Evolutionary conservation across 2,888 invertebrate species (phyloP).

Genomic region (Hyposoter dolosus): DNA sequence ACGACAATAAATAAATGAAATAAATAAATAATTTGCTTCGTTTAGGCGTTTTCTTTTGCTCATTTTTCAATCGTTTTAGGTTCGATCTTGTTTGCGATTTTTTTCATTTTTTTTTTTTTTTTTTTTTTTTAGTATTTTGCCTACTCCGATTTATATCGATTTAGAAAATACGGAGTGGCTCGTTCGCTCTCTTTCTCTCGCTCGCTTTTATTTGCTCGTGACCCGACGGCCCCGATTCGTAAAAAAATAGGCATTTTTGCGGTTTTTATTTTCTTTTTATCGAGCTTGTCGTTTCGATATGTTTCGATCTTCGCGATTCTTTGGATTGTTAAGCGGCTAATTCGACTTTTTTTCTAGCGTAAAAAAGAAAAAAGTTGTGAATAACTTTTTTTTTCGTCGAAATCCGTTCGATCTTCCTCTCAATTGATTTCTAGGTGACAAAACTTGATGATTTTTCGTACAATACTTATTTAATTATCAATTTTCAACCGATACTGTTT

Average conservation of each 20-base stretch:
- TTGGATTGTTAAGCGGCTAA: slow-evolving; percentile 43
- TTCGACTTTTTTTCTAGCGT: slow-evolving; percentile 49
- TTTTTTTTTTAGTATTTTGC: slow-evolving; percentile 12
- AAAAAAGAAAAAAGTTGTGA: slow-evolving; percentile 56
- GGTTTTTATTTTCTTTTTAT: slow-evolving; percentile 1
- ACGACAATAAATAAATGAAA: slow-evolving; percentile 84
- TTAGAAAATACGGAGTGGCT: slow-evolving; percentile 74
- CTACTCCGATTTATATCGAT: slow-evolving; percentile 73
- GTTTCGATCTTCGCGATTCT: slow-evolving; percentile 62
- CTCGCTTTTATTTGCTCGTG: slow-evolving; percentile 68
- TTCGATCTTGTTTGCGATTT: slow-evolving; percentile 46
- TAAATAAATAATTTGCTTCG: slow-evolving; percentile 84
- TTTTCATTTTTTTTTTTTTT: slow-evolving; percentile 6
- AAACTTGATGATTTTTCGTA: background rate
- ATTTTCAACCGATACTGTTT: slow-evolving; percentile 13
- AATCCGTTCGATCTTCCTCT: background rate
- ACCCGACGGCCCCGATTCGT: slow-evolving; percentile 71
- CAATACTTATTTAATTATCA: background rate
- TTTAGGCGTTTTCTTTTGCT: slow-evolving; percentile 77
- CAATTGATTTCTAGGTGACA: slow-evolving; percentile 6
- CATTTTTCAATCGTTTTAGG: slow-evolving; percentile 52
- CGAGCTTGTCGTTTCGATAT: slow-evolving; percentile 7
- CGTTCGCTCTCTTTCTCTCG: slow-evolving; percentile 50
- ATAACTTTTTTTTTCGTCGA: slow-evolving; percentile 5
- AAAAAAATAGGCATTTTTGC: slow-evolving; percentile 79